phyloP scores from a whole-genome alignment of 2,113 vertebrate genomes.

The Oryzias javanicus region DNA sequence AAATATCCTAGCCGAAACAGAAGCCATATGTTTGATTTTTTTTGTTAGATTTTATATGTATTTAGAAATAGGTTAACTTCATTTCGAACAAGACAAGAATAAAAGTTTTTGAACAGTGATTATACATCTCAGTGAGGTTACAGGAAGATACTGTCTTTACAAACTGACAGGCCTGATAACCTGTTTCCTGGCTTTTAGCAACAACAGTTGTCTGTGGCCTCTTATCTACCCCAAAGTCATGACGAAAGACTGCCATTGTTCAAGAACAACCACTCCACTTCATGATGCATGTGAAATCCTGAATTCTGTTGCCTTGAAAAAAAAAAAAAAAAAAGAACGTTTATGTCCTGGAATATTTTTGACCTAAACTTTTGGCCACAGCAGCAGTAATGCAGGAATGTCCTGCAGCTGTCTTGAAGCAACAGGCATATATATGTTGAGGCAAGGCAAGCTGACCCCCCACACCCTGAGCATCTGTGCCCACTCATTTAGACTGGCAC shows the following conservation, averaged over 20 bases:
- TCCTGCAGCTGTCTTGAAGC: slow-evolving; percentile 62
- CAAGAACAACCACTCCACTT: neutral
- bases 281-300: slow-evolving; percentile 12
- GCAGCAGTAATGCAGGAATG: slow-evolving; percentile 21
- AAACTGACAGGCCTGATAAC: no score
- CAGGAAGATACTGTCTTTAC: no score
- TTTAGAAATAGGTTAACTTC: neutral
- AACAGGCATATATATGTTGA: slow-evolving; percentile 25
- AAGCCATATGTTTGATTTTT: no score
- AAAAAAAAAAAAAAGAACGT: no score
- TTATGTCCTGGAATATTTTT: slow-evolving; percentile 30
- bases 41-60: neutral
- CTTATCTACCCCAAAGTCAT: no score
- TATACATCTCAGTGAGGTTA: no score
- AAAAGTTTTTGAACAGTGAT: neutral
- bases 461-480: slow-evolving; percentile 39
- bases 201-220: no score
- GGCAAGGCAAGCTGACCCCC: slow-evolving; percentile 32
- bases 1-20: no score
- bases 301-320: slow-evolving; percentile 5
- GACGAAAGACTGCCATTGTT: no score
- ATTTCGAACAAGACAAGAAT: neutral
- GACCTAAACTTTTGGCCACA: slow-evolving; percentile 17
- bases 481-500: slow-evolving; percentile 38
- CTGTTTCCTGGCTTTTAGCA: no score